phyloP scores from a whole-genome alignment of 2,888 invertebrate genomes.

The Blastobasis lacticolella region DNA sequence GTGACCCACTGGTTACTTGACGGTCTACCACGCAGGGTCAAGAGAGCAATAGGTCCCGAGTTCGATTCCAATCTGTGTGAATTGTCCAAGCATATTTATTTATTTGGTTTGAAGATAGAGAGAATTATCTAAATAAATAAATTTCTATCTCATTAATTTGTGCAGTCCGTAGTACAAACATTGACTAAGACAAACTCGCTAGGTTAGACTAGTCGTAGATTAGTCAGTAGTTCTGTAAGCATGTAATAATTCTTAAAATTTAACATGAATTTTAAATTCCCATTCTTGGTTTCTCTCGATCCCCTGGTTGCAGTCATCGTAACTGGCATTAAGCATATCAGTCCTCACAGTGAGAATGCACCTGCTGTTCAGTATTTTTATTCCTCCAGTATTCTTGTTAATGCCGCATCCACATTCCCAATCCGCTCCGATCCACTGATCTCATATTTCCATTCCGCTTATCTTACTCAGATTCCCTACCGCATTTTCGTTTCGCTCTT shows the following conservation, averaged over 20 bases:
- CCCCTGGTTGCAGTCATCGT: too few relatives aligned
- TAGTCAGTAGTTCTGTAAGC: too few relatives aligned
- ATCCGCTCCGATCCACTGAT: constrained; percentile 6
- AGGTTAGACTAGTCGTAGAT: too few relatives aligned
- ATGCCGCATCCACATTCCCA: not conserved
- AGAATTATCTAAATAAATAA: too few relatives aligned
- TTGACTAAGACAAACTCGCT: not conserved
- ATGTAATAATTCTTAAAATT: not conserved
- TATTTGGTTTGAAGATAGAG: too few relatives aligned
- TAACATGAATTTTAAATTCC: not conserved
- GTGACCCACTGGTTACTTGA: too few relatives aligned
- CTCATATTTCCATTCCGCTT: constrained; percentile 39
- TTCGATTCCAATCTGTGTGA: too few relatives aligned
- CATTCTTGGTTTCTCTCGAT: too few relatives aligned
- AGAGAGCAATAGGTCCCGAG: too few relatives aligned
- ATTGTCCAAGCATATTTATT: too few relatives aligned
- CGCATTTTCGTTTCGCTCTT: constrained; percentile 24
- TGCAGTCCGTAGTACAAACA: not conserved
- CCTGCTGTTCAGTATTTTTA: not conserved
- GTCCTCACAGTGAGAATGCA: not conserved
- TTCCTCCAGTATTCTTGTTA: not conserved
- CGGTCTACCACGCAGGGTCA: too few relatives aligned
- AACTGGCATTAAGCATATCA: not conserved
- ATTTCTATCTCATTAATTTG: too few relatives aligned
- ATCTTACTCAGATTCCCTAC: constrained; percentile 40